Base-by-base conservation (phyloP, 1,140 invertebrate genomes). In the Drosophila dunni region DNA sequence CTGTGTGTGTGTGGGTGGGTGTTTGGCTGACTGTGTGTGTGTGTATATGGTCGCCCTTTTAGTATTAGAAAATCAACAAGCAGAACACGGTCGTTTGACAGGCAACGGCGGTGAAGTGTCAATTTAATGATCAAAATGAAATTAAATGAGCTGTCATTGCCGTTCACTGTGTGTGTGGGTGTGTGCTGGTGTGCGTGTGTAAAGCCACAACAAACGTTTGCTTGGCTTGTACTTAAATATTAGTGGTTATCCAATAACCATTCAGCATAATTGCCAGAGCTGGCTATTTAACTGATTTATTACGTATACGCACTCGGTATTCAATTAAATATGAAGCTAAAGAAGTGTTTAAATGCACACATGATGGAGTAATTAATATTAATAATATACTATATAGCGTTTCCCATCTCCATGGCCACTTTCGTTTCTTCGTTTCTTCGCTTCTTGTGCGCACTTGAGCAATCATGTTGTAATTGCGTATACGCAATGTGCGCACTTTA, bases 121-220 rank as follows among this genome's bases (percentile, higher is more conserved):
- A 78, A 78, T 78, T 70, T 78, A 78, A 78, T 78, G 76, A 78
- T 78, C 72, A 75, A 78, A 78, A 70, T 78, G 76, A 75, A 78
- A 78, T 78, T 78, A 78, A 78, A 78, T 78, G 76, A 71, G 72
- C 72, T 78, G 72, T 75, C 72, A 62, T 42, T 71, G 61, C 48
- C 66, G 62, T 66, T 65, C 46, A 75, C 66, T 42, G 40, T 34
- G 8, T 44, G 11, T 57, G n/a, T 24, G 9, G 33, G 33, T 48
- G 15, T 34, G 33, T 34, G 4, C 13, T 56, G 13, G 15, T 50
- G 36, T 63, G 15, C 57, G 38, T 62, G 42, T 46, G 42, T 60
- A 50, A 46, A 46, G 9, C 44, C 44, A 13, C 44, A 45, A 45
- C 33, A 44, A 38, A 8, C 48, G 6, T 46, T 10, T 64, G 53